Percentiles rank a stretch among this genome's conserved stretches.
These are phyloP conservation scores for Pseudochromis fuscus DNA, from an alignment of 2,797 vertebrate genomes.

Conservation along the genomic window DNA sequence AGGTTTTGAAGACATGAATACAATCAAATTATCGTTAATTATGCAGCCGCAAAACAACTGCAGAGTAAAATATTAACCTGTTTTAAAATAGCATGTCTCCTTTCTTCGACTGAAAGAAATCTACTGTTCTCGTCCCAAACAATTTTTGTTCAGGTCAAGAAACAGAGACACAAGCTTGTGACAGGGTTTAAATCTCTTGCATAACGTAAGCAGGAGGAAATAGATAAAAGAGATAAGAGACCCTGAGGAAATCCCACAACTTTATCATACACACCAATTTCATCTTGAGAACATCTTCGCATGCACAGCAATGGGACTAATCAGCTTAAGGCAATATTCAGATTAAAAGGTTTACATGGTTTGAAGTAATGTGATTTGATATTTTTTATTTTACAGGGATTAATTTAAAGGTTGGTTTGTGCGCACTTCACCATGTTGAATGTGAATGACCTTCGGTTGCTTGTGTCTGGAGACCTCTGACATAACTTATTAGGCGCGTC, in stretches of 20 bases:
- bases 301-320: not conserved
- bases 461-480: not conserved
- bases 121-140: not conserved
- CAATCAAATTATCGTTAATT: not conserved
- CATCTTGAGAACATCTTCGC: not conserved
- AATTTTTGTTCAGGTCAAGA: not conserved
- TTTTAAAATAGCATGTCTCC: not conserved
- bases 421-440: not conserved
- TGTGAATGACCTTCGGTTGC: not conserved
- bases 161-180: not conserved
- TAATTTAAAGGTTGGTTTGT: not conserved
- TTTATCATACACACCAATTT: not conserved
- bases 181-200: not conserved
- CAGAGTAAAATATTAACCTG: not conserved
- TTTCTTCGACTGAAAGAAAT: not conserved
- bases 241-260: not conserved
- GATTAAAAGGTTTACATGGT: constrained; percentile 8
- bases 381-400: not conserved
- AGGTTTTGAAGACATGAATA: no score
- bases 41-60: not conserved
- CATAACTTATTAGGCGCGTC: not conserved
- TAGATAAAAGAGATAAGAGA: not conserved
- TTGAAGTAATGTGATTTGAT: not conserved
- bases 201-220: not conserved
- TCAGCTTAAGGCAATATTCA: not conserved